Percentiles rank a stretch among this genome's conserved stretches.
These are phyloP conservation scores for Achatina immaculata DNA, from an alignment of 1,140 invertebrate species.

Conservation along the genomic window DNA sequence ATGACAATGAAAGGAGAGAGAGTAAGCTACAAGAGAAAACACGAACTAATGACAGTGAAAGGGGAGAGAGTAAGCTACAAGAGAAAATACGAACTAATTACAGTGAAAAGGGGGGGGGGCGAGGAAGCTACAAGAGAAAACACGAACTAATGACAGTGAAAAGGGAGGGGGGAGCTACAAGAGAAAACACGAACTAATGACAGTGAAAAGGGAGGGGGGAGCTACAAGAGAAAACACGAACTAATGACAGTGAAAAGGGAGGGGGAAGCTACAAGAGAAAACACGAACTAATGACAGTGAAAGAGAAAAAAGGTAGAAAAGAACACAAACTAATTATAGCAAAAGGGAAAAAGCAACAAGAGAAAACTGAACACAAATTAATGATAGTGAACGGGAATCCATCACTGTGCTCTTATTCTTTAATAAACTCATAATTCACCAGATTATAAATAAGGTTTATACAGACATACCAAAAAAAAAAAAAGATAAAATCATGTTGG, in stretches of 20 bases:
- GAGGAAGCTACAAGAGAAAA: neutral
- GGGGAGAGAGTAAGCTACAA: no score
- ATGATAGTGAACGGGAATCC: no score
- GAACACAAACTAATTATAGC: no score
- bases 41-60: no score
- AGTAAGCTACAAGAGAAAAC: no score
- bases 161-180: neutral
- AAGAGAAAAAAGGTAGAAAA: conserved; percentile 13
- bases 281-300: neutral
- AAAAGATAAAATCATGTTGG: no score
- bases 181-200: neutral
- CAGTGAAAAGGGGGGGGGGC: neutral
- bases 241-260: neutral
- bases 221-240: neutral
- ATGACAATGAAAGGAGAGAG: no score
- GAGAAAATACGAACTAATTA: neutral
- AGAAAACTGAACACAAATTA: neutral
- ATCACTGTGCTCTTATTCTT: no score
- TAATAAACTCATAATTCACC: no score
- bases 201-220: neutral
- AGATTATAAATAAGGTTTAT: no score
- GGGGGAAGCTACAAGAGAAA: neutral
- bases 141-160: neutral
- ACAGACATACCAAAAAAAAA: no score
- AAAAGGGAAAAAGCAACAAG: neutral